These are phyloP conservation scores for Psilopsiagon aymara DNA, from an alignment of 2,113 vertebrate genomes.

Conservation along the genomic window DNA sequence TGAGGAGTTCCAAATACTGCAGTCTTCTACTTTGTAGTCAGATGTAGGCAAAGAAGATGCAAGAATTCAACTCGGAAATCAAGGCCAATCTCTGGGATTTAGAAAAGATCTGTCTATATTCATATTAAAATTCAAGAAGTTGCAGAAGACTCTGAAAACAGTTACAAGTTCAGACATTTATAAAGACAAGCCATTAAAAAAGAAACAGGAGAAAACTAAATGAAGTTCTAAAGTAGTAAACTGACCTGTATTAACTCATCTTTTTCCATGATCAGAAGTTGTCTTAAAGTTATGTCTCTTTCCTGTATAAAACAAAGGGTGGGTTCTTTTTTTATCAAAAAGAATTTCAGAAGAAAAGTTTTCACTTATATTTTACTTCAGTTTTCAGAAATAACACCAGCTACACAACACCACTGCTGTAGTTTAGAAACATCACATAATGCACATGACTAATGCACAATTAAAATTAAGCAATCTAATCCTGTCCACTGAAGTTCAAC, in stretches of 20 bases:
- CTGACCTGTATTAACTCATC: constrained; percentile 88
- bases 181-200: neutral
- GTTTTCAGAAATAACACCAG: neutral
- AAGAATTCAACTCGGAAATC: neutral
- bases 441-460: neutral
- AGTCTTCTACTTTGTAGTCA: neutral
- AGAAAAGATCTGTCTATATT: neutral
- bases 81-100: neutral
- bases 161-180: neutral
- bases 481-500: neutral
- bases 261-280: constrained; percentile 86
- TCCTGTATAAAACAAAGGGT: constrained; percentile 79
- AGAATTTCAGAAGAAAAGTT: neutral
- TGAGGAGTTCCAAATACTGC: neutral
- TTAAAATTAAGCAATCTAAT: neutral
- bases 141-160: neutral
- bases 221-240: neutral
- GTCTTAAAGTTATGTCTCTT: constrained; percentile 82
- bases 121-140: neutral
- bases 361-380: neutral
- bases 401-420: neutral
- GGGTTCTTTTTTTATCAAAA: neutral
- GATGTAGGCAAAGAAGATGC: neutral
- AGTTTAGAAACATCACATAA: neutral
- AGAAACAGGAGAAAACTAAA: neutral